Base-by-base conservation (phyloP, 2,888 invertebrate species). In the Rambutsinella grinnellia region DNA sequence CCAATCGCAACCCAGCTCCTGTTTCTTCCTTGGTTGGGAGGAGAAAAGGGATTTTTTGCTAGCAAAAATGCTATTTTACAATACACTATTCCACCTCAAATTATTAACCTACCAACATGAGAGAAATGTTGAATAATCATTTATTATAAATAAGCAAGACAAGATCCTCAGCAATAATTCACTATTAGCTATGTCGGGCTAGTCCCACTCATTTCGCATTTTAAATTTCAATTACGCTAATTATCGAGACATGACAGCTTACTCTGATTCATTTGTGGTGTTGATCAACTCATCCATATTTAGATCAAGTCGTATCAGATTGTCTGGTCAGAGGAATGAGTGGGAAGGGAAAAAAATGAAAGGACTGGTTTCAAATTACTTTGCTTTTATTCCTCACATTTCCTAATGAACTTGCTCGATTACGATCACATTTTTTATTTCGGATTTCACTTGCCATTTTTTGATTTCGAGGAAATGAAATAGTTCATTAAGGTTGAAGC, bases 321-420 rank as follows among this genome's bases (percentile, higher is more conserved):
- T 13, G 36, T 8, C 36, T 36, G 36, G 6, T 36, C 5, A 36
- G 36, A 36, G 13, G 13, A 36, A 58, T 13, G 58, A 57, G n/a
- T 17, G 54, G 58, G 13, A 53, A 54, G 21, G 6, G 44, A 15
- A 47, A 49, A 46, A 58, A 36, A 36, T 36, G 36, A 36, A n/a
- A 28, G 26, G 72, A 72, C 72, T 72, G 72, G 72, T 72, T 72
- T 66, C 26, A 60, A 66, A 72, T 72, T 72, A 60, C 36, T 36
- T 58, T 44, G 24, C 19, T 51, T 56, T 44, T 62, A 26, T 61
- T 36, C 36, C 36, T 36, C 13, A 36, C 36, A 36, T 36, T 36
- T 60, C 56, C 24, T 72, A 72, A 72, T 72, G 72, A 72, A 72
- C 72, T 72, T 72, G 72, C 65, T 60, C 36, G 36, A 36, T 36